These are phyloP conservation scores for Penelope pileata DNA, from an alignment of 2,113 vertebrate species.

Conservation along the genomic window DNA sequence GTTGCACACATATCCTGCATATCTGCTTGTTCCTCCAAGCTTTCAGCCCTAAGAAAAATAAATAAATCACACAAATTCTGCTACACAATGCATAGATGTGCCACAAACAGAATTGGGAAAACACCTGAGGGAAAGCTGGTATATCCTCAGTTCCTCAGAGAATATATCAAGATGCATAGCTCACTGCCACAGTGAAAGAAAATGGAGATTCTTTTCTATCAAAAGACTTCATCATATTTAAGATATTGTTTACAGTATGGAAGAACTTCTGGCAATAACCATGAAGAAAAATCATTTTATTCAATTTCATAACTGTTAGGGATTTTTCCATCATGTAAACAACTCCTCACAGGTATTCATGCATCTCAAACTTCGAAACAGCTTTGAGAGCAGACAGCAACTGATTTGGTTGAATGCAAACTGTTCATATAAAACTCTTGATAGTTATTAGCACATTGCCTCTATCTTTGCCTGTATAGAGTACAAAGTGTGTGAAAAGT, in stretches of 20 bases:
- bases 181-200: neutral
- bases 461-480: neutral
- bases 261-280: conserved; percentile 19
- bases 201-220: neutral
- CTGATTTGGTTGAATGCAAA: conserved; percentile 9
- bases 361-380: conserved; percentile 25
- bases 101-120: neutral
- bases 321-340: conserved; percentile 16
- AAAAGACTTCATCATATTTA: neutral
- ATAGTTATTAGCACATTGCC: neutral
- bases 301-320: neutral
- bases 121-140: neutral
- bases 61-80: neutral
- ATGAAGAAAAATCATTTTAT: neutral
- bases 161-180: neutral
- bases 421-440: neutral
- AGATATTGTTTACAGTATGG: neutral
- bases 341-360: conserved; percentile 7
- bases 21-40: neutral
- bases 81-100: neutral
- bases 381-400: conserved; percentile 31
- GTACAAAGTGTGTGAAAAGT: neutral
- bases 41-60: neutral
- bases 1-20: neutral
- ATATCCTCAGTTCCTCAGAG: neutral